Evolutionary conservation across 2,888 invertebrate genomes (phyloP).

Genomic region (Dinocampus coccinellae): DNA sequence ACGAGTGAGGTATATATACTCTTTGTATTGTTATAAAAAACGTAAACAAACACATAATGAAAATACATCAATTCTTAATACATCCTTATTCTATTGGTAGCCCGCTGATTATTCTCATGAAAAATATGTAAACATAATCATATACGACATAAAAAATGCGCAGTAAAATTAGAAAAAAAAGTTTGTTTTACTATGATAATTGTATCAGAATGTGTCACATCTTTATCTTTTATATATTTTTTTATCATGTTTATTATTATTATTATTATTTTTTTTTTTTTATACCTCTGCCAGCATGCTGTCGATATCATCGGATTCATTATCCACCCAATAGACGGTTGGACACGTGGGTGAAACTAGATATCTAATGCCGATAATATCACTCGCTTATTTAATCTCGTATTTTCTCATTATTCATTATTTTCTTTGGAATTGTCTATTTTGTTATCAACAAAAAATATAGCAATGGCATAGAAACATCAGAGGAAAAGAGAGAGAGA

Average conservation of each 20-base stretch:
- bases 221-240: too few relatives aligned
- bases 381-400: constrained; percentile 32
- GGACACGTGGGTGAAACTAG: constrained; percentile 22
- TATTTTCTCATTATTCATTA: neutral
- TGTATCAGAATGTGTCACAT: too few relatives aligned
- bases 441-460: constrained; percentile 30
- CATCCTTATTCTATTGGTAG: too few relatives aligned
- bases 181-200: too few relatives aligned
- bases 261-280: too few relatives aligned
- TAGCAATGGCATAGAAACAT: neutral
- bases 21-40: neutral
- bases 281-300: neutral
- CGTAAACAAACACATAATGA: neutral
- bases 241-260: too few relatives aligned
- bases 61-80: neutral
- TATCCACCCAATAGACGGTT: constrained; percentile 38
- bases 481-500: neutral
- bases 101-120: too few relatives aligned
- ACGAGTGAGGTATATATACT: neutral
- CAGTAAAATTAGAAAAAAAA: too few relatives aligned
- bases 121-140: too few relatives aligned
- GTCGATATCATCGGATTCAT: constrained; percentile 37
- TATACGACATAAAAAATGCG: too few relatives aligned
- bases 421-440: constrained; percentile 14
- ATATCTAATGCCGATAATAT: constrained; percentile 47